Evolutionary conservation across 1,140 invertebrate genomes (phyloP), one percentile per base, ranked within the genome.

Genomic region (Drosophila auraria): DNA sequence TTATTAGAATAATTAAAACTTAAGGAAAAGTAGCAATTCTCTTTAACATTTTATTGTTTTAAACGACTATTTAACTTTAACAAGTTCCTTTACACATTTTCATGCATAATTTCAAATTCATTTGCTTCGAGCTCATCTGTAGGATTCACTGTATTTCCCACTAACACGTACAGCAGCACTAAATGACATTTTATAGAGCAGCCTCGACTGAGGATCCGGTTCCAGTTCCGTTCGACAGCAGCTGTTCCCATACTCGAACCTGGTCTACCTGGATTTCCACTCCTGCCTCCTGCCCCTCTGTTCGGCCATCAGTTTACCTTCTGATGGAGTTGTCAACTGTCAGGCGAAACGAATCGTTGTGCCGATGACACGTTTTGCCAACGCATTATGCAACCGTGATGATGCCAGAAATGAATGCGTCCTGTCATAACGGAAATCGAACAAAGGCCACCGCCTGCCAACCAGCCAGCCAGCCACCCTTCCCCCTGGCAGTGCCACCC

Each of bases 291-390:
- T 8, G 17, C 15, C 62, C 11, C 62, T 49, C 38, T 20, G 15
- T 12, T 8, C 23, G 49, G 36, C 40, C 63, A 71, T 71, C 68
- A 69, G 64, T n/a, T 69, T 71, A 57, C 64, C 68, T 45, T 74
- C 59, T 61, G 71, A 74, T 74, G 47, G 71, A 74, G 70, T 77
- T 74, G 71, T 77, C 70, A 76, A 59, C 69, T 74, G 70, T 64
- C 53, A 72, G 36, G 56, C 30, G 69, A 54, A 72, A 60, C 66
- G 70, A 73, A 60, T 61, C 45, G 69, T 61, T 45, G 40, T 60
- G 62, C 45, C 64, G 77, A 60, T 89, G 83, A 87, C 83, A 87
- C 83, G 84, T 87, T 87, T 78, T 80, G 83, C 84, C 81, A 89
- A 74, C 83, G 82, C 83, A 89, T 89, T 78, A 81, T 80, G 61